Percentiles rank a stretch among this genome's conserved stretches.
Conservation (phyloP, 1,140 invertebrate genomes). For the Carposina sasakii region DNA sequence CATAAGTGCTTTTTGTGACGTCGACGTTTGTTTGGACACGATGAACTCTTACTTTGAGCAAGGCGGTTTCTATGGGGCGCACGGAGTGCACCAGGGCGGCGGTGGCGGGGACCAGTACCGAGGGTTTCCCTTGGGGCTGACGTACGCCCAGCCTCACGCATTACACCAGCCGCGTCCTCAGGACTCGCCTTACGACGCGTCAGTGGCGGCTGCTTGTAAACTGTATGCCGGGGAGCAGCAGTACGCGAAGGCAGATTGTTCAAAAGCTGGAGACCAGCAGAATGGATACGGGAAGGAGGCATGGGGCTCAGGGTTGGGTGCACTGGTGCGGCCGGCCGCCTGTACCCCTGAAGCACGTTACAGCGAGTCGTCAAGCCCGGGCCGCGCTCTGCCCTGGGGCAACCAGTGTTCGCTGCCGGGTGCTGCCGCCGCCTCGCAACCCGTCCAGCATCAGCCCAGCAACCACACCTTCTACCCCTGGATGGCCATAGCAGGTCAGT, state of each 20-base stretch:
- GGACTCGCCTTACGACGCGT: conserved; percentile 91
- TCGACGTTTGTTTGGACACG: conserved; percentile 65
- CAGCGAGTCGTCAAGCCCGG: conserved; percentile 82
- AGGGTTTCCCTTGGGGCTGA: conserved; percentile 86
- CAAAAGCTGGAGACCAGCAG: conserved; percentile 76
- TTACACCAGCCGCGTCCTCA: conserved; percentile 85
- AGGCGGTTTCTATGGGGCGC: conserved; percentile 92
- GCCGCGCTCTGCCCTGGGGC: conserved; percentile 78
- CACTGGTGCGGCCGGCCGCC: conserved; percentile 81
- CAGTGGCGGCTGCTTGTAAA: conserved; percentile 89
- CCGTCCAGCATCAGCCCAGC: conserved; percentile 90
- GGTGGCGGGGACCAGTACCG: conserved; percentile 84
- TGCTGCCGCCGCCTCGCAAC: conserved; percentile 84
- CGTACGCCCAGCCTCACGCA: conserved; percentile 89
- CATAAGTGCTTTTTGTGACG: conserved; percentile 64
- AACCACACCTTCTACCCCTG: conserved; percentile 97
- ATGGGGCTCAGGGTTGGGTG: conserved; percentile 77
- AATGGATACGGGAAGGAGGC: conserved; percentile 81
- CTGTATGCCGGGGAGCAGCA: conserved; percentile 84
- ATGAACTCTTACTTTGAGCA: conserved; percentile 98
- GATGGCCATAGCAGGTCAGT: conserved; percentile 98
- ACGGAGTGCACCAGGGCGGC: conserved; percentile 83
- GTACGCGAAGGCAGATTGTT: conserved; percentile 75
- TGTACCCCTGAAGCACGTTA: conserved; percentile 89
- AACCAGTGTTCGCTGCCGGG: conserved; percentile 87